A percentile compares a stretch with the other conserved stretches of the same genome.
phyloP scores from a whole-genome alignment of 2,888 invertebrate genomes.

The Hydraecia micacea region DNA sequence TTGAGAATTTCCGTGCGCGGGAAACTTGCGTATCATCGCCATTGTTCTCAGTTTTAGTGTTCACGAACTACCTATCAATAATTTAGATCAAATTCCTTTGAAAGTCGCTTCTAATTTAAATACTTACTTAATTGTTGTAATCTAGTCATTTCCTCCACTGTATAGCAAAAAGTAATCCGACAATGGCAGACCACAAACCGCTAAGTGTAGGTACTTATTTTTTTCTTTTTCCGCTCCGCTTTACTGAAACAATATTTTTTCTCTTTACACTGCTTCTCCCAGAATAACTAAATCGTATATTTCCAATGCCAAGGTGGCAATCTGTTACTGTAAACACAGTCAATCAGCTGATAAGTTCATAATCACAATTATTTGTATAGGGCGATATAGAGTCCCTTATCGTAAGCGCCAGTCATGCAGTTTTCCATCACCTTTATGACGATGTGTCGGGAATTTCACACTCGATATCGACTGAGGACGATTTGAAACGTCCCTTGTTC shows the following conservation, averaged over 20 bases:
- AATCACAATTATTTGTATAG: conserved; percentile 38
- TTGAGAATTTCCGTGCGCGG: conserved; percentile 55
- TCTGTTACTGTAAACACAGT: conserved; percentile 20
- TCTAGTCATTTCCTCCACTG: conserved; percentile 6
- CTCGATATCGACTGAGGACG: conserved; percentile 3
- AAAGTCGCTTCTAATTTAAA: conserved; percentile 47
- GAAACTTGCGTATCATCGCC: conserved; percentile 52
- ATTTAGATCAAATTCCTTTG: conserved; percentile 57
- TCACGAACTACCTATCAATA: conserved; percentile 44
- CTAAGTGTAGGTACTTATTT: background rate
- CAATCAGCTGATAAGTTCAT: conserved; percentile 42
- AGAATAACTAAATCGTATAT: conserved; percentile 1
- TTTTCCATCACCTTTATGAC: conserved; percentile 2
- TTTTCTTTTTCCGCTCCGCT: conserved; percentile 6
- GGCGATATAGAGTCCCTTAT: conserved; percentile 36
- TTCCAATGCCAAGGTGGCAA: conserved; percentile 43
- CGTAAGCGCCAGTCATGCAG: conserved; percentile 12
- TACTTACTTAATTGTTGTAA: conserved; percentile 18
- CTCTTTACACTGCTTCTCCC: background rate
- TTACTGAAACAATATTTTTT: background rate
- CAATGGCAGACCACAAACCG: background rate
- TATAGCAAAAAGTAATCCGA: conserved; percentile 31
- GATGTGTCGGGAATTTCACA: conserved; percentile 7
- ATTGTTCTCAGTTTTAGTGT: conserved; percentile 70
- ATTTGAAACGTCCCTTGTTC: conserved; percentile 32